Conservation (phyloP, 2,113 vertebrate species). For the Coturnix japonica region DNA sequence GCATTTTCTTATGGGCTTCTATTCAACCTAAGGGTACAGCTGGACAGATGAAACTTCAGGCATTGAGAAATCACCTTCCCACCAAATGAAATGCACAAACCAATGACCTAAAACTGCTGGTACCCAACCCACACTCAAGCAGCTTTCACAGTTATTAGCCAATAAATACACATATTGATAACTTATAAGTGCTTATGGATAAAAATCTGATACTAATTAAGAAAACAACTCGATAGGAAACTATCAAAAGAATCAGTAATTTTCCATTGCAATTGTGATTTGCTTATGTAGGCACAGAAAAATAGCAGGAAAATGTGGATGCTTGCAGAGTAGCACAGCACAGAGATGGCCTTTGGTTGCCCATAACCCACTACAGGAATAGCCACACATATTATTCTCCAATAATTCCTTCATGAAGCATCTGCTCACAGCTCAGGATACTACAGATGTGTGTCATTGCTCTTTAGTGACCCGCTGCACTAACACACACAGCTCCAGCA, state of each 20-base stretch:
- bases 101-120: not conserved
- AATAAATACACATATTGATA: not conserved
- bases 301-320: not conserved
- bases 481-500: fast-evolving
- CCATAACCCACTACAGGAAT: not conserved
- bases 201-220: not conserved
- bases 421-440: not conserved
- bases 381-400: not conserved
- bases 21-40: fast-evolving
- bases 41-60: not conserved
- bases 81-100: not conserved
- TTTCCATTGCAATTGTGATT: not conserved
- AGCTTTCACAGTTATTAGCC: not conserved
- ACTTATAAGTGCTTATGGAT: not conserved
- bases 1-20: not conserved
- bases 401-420: not conserved
- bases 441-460: not conserved
- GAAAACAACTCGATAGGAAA: not conserved
- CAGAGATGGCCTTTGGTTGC: not conserved
- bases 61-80: not conserved
- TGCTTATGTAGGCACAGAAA: not conserved
- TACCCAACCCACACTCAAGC: not conserved
- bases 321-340: not conserved
- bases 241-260: not conserved
- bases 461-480: not conserved